Evolutionary conservation across 2,888 invertebrate genomes (phyloP).

Genomic region (Acanthococcus lagerstroemiae): DNA sequence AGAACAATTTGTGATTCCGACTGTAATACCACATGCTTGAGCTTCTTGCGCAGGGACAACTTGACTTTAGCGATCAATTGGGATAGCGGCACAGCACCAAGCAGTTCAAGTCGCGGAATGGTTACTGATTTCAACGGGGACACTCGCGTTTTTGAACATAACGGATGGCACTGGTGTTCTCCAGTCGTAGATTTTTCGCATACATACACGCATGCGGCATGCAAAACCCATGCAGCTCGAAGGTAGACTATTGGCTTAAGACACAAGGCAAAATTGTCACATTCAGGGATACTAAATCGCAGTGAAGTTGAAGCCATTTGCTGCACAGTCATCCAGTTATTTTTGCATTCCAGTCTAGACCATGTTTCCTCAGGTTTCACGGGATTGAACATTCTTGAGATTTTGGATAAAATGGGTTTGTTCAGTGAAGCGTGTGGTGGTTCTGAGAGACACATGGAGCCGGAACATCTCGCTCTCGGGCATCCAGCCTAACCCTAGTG

Average conservation of each 20-base stretch:
- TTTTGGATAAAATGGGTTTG: not conserved
- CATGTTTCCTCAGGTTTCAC: not conserved
- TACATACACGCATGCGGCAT: not conserved
- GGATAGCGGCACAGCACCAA: not conserved
- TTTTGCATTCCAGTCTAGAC: no score
- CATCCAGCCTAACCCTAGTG: constrained; percentile 19
- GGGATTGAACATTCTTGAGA: not conserved
- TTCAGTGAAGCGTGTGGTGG: not conserved
- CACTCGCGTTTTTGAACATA: no score
- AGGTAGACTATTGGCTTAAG: not conserved
- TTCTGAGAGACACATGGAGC: not conserved
- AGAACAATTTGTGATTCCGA: not conserved
- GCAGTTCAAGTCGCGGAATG: not conserved
- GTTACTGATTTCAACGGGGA: not conserved
- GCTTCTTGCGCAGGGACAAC: not conserved
- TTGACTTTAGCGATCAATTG: not conserved
- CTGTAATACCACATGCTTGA: not conserved
- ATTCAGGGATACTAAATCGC: not conserved
- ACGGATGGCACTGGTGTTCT: no score
- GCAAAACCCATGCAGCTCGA: not conserved
- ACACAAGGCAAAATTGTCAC: not conserved
- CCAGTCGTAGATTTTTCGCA: no score
- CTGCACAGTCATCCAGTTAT: no score
- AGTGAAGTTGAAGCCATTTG: no score
- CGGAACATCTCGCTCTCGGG: not conserved